A percentile compares a stretch with the other conserved stretches of the same genome.
Conservation (phyloP, 2,113 vertebrate species). For the Corythaeola cristata region DNA sequence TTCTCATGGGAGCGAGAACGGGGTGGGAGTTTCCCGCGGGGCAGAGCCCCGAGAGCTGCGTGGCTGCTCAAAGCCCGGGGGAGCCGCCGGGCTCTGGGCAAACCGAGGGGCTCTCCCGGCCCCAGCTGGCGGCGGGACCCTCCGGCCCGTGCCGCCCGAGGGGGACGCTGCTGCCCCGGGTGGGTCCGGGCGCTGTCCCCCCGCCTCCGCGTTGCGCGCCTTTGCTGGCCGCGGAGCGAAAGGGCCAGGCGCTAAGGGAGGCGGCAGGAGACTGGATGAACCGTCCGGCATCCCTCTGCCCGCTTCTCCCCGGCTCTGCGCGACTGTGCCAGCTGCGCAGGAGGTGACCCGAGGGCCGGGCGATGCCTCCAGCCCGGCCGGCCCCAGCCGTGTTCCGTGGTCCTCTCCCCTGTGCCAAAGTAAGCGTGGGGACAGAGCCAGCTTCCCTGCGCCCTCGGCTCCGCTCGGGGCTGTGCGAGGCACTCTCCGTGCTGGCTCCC, state of each 20-base stretch:
- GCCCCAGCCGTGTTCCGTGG: rapidly evolving
- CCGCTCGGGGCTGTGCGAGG: background rate
- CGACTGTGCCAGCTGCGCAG: background rate
- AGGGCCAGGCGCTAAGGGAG: background rate
- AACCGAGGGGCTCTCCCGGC: background rate
- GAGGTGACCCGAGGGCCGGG: background rate
- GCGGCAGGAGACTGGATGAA: background rate
- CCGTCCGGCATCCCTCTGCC: background rate
- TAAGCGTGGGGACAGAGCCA: background rate
- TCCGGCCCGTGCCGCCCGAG: background rate
- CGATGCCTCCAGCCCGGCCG: background rate
- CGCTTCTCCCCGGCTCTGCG: background rate
- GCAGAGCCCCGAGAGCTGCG: background rate
- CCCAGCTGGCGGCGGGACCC: background rate
- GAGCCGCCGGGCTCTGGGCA: background rate
- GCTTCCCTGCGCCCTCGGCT: background rate
- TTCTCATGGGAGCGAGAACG: background rate
- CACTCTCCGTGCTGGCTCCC: background rate
- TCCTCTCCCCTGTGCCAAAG: background rate
- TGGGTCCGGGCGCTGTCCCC: background rate
- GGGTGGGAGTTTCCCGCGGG: background rate
- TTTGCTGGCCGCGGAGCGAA: background rate
- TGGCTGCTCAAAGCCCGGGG: background rate
- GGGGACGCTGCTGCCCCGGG: background rate
- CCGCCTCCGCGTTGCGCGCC: too few relatives aligned